Base-by-base conservation (phyloP, 1,140 invertebrate species). In the Lepidurus couesii region DNA sequence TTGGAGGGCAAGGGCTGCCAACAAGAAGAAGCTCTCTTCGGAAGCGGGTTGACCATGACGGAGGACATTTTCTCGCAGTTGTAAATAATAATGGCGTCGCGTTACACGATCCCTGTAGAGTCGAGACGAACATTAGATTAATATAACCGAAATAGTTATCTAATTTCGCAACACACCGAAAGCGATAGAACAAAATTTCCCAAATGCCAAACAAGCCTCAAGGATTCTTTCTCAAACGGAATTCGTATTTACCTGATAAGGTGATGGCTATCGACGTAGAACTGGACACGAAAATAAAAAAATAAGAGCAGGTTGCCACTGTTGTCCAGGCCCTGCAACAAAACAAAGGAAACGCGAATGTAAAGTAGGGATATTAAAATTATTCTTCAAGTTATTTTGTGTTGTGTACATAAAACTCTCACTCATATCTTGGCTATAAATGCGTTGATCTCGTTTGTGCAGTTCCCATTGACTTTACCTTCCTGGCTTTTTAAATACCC, bases 221-320 rank as follows among this genome's bases (percentile, higher is more conserved):
- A 78, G 74, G 24, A 42, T 9, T n/a, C 77, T 45, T n/a, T 76
- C 43, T 73, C 26, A 53, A 81, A 80, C 21, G 43, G 79, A 74
- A 75, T 65, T n/a, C 11, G n/a, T 44, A 83, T 85, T 86, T 86
- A 91, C 89, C 93, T 91, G 82, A 96, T 87, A 76, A 95, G 88
- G 80, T 92, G 88, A 75, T 92, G 92, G 83, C 91, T 92, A 86
- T 98, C 95, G 80, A 98, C 92, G 86, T 98, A 97, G 86, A 95
- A 98, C 85, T 97, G 93, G 81, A 98, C 93, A 81, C 95, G 90
- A 84, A 98, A 93, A 85, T 96, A 92, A 83, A 98, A 90, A 82
- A 93, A 92, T 82, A 97, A 89, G 42, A 96, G 89, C 74, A 95
- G 94, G 83, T 92, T 91, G 80, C 94, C 95, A 86, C 92, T 93